Conservation (phyloP, 2,888 invertebrate species). For the Epinotia demarniana region DNA sequence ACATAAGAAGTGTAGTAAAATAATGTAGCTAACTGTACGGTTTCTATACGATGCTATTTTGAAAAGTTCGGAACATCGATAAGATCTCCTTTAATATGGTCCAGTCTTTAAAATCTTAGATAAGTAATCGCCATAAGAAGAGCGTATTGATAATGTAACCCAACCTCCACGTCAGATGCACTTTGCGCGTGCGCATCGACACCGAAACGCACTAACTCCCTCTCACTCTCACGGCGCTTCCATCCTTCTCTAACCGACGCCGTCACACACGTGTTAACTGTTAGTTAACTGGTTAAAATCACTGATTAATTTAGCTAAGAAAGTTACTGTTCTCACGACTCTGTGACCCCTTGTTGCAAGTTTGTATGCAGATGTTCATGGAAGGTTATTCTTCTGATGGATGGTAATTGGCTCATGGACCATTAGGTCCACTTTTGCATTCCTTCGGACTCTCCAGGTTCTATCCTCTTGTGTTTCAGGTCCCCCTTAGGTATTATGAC, state of each 20-base stretch:
- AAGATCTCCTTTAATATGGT: neutral
- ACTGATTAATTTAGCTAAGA: conserved; percentile 40
- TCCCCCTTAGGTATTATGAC: no score
- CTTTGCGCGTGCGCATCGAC: conserved; percentile 27
- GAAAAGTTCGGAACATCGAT: no score
- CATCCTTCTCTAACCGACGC: neutral
- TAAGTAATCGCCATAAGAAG: conserved; percentile 10
- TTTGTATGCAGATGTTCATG: neutral
- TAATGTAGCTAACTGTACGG: no score
- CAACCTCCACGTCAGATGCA: conserved; percentile 34
- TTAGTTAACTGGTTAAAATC: conserved; percentile 41
- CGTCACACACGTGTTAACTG: conserved; percentile 41
- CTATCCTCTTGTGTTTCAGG: no score
- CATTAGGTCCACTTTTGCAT: no score
- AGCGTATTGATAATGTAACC: conserved; percentile 25
- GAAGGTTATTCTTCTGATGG: no score
- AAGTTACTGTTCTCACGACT: conserved; percentile 37
- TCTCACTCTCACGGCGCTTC: neutral
- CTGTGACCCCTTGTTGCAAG: conserved; percentile 28
- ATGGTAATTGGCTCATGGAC: no score
- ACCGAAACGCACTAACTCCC: neutral
- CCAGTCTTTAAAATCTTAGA: neutral
- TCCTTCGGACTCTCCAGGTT: no score
- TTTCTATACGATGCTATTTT: no score
- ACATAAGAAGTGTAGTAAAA: no score